Evolutionary conservation across 1,140 invertebrate genomes (phyloP).

Genomic region (Drosophila lacteicornis): DNA sequence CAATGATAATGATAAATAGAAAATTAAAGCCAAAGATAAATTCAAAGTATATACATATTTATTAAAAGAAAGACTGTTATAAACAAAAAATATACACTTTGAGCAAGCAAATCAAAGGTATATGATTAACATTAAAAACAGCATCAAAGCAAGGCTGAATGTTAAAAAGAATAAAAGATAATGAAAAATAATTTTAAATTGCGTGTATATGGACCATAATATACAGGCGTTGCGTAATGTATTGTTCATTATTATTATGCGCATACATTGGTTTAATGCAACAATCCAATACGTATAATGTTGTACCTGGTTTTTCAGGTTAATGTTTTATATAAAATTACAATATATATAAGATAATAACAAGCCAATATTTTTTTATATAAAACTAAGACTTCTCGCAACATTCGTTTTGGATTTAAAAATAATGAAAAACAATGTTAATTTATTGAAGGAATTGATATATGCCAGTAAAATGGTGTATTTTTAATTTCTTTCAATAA

Average conservation of each 20-base stretch:
- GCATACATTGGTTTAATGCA: conserved; percentile 6
- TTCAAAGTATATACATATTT: not conserved
- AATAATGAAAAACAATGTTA: not conserved
- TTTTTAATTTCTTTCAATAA: no score
- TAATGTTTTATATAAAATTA: conserved; percentile 5
- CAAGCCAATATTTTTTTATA: conserved; percentile 6
- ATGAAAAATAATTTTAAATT: not conserved
- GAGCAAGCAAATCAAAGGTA: no score
- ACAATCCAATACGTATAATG: conserved; percentile 3
- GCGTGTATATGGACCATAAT: conserved; percentile 2
- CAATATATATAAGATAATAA: not conserved
- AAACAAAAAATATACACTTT: not conserved
- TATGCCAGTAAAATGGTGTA: not conserved
- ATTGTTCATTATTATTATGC: conserved; percentile 11
- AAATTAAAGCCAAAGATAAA: no score
- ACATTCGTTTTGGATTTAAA: conserved; percentile 1
- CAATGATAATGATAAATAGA: no score
- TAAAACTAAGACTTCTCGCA: conserved; percentile 8
- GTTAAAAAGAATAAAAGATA: no score
- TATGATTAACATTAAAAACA: no score
- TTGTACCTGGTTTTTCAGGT: conserved; percentile 1
- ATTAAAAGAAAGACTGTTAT: not conserved
- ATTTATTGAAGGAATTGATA: conserved; percentile 8
- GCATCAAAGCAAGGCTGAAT: no score
- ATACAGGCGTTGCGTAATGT: conserved; percentile 8